Evolutionary conservation across 1,140 invertebrate species (phyloP), one percentile per base, ranked within the genome.

Genomic region (Drosophila elegans): DNA sequence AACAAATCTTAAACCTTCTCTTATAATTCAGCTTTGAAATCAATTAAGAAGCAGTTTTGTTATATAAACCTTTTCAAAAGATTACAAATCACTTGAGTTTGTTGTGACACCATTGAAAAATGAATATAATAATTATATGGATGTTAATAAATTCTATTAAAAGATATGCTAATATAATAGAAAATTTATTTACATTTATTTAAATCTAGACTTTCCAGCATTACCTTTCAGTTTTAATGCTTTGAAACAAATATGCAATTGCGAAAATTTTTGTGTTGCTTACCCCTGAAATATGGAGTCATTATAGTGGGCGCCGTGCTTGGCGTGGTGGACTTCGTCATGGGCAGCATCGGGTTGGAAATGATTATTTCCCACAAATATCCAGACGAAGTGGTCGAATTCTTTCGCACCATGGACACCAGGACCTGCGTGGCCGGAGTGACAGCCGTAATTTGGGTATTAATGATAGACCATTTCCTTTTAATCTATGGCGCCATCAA

Each of bases 331-430:
- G 67, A 71, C 27, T 32, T 51, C 3, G 1, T 62, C 32, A 2
- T 62, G 5, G 64, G 55, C 3, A 29, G 38, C 25, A 7, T 51
- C 3, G 66, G 64, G 1, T 29, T 39, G 34, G 1, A 38, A 3
- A 61, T 69, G 71, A 32, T 59, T 3, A 38, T 61, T 11, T n/a
- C 0, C 16, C 7, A 71, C 3, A 32, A 49, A 1, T 74, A 36
- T 44, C 71, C 71, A 0, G 7, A 27, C 4, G 13, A 21, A 9
- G 29, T 69, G 6, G 6, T 53, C 5, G 27, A 25, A 16, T 71
- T 74, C 32, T 71, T 71, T 21, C 25, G 44, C 6, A 52, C 45
- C n/a, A 71, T 71, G 56, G 11, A 74, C 29, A 46, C 36, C 10
- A 4, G 10, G 4, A n/a, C 3, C 4, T 74, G 71, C 11, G 66